Percentiles rank a stretch among this genome's conserved stretches.
Evolutionary conservation across 37 sponge, comb jelly and placozoan genomes (phyloP).

Genomic region (Dysidea cf. avara): DNA sequence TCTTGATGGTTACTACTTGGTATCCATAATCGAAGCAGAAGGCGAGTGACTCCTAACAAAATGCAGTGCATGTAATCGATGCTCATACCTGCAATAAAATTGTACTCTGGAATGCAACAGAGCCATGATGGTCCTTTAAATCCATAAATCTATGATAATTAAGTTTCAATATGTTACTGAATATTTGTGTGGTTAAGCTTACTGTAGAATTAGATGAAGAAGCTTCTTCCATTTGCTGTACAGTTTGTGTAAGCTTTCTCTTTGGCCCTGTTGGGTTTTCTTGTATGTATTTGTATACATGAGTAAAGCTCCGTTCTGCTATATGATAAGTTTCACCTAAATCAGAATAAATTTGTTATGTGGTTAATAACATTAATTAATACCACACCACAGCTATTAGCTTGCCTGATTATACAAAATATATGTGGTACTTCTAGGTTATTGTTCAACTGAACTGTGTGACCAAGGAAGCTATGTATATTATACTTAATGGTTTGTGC

Average conservation of each 20-base stretch:
- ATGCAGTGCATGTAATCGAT: conserved; percentile 53
- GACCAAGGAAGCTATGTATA: too few species aligned
- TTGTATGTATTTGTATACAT: conserved; percentile 21
- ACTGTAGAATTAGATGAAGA: neutral
- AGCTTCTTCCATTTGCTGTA: conserved; percentile 6
- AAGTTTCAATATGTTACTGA: too few species aligned
- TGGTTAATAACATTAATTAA: too few species aligned
- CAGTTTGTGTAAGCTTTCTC: conserved; percentile 8
- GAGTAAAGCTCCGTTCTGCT: conserved; percentile 15
- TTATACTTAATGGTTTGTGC: too few species aligned
- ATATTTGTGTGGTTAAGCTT: too few species aligned
- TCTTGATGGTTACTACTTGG: conserved; percentile 11
- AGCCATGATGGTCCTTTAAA: conserved; percentile 41
- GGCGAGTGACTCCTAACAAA: conserved; percentile 29
- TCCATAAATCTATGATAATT: conserved; percentile 36
- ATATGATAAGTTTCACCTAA: conserved; percentile 13
- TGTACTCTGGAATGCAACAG: conserved; percentile 18
- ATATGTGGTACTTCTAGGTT: too few species aligned
- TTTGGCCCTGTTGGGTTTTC: conserved; percentile 30
- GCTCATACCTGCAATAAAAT: conserved; percentile 25
- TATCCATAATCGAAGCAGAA: conserved; percentile 38
- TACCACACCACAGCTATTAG: too few species aligned
- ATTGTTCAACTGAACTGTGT: too few species aligned
- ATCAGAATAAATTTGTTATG: too few species aligned
- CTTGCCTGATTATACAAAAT: too few species aligned